Evolutionary conservation across 2,113 vertebrate species (phyloP).

Genomic region (Cichladusa arquata): DNA sequence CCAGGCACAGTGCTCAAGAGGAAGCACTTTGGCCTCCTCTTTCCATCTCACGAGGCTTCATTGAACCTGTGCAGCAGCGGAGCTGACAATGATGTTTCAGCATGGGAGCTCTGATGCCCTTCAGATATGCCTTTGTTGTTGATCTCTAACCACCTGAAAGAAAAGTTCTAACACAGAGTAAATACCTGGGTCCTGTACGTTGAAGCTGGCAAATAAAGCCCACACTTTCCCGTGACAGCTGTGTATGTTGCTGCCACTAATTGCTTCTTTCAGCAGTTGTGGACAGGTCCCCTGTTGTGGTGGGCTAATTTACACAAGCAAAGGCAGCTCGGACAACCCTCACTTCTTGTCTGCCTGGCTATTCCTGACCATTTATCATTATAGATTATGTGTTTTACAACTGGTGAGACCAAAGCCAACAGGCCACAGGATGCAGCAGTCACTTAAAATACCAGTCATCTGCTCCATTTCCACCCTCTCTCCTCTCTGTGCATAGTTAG

Average conservation of each 20-base stretch:
- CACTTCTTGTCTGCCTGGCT: not conserved
- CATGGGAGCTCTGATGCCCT: constrained; percentile 28
- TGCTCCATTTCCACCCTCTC: not conserved
- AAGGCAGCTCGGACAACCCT: constrained; percentile 55
- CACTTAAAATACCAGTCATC: constrained; percentile 29
- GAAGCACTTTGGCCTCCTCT: not conserved
- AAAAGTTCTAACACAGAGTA: constrained; percentile 35
- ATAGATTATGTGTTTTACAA: constrained; percentile 37
- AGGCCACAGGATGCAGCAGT: constrained; percentile 20
- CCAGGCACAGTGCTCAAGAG: not conserved
- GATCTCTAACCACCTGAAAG: constrained; percentile 61
- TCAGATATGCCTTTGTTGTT: constrained; percentile 59
- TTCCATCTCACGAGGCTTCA: constrained; percentile 17
- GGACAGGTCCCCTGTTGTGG: not conserved
- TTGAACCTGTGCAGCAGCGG: constrained; percentile 24
- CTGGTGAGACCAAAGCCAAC: not conserved
- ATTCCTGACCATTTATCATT: constrained; percentile 65
- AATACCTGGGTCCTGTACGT: constrained; percentile 32
- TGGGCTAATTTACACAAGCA: constrained; percentile 68
- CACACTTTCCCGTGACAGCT: not conserved
- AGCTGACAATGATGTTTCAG: constrained; percentile 45
- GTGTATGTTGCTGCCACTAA: constrained; percentile 48
- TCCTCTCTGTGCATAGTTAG: not conserved
- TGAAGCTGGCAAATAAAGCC: constrained; percentile 47
- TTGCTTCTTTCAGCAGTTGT: constrained; percentile 60